These are phyloP conservation scores for Cyaniris semiargus DNA, from an alignment of 2,888 invertebrate genomes.

Conservation along the genomic window DNA sequence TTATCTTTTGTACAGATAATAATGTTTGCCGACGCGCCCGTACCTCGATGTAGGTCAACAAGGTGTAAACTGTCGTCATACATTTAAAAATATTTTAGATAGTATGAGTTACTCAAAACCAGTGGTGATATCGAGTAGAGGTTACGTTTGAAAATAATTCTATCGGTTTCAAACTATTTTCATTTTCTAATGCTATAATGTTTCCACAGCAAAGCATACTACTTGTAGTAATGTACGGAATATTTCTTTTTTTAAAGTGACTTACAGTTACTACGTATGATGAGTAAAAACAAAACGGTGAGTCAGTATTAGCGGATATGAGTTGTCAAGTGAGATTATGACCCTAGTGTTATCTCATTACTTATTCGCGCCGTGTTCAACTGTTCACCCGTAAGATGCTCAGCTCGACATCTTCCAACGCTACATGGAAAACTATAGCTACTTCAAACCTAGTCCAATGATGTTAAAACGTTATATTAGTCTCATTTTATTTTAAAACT, in stretches of 20 bases:
- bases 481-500: too few relatives aligned
- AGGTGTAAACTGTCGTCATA: constrained; percentile 3
- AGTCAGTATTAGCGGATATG: constrained; percentile 42
- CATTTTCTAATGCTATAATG: neutral
- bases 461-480: too few relatives aligned
- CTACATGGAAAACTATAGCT: neutral
- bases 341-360: constrained; percentile 37
- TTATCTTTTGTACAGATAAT: constrained; percentile 51
- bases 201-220: too few relatives aligned
- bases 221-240: neutral
- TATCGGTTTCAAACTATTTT: neutral
- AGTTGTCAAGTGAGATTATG: constrained; percentile 44
- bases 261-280: constrained; percentile 31
- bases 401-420: neutral
- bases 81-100: constrained; percentile 8
- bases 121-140: neutral
- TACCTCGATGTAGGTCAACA: constrained; percentile 48
- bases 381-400: constrained; percentile 1
- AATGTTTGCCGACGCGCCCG: constrained; percentile 49
- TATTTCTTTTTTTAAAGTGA: constrained; percentile 26
- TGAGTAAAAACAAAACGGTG: constrained; percentile 37
- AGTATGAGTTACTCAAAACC: neutral
- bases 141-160: neutral
- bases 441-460: neutral
- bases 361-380: constrained; percentile 9